phyloP scores from a whole-genome alignment of 2,888 invertebrate genomes.

The Latrodectus elegans region DNA sequence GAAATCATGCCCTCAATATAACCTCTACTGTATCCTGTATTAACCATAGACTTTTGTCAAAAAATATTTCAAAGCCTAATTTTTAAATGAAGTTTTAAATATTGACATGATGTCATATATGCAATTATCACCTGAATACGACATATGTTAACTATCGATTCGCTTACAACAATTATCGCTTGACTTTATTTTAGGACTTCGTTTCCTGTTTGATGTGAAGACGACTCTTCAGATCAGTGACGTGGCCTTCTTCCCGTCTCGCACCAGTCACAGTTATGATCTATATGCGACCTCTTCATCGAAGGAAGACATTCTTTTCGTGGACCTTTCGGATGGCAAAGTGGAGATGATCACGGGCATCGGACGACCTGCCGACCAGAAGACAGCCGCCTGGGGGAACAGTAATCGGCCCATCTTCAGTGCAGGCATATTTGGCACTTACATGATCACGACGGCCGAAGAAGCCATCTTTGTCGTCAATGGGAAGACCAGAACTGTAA shows the following conservation, averaged over 20 bases:
- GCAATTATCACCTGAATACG: too few species aligned
- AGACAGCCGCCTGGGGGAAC: conserved; percentile 78
- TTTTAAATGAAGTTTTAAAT: too few species aligned
- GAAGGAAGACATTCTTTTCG: conserved; percentile 83
- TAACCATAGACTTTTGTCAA: too few species aligned
- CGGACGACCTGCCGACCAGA: conserved; percentile 74
- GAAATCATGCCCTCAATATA: too few species aligned
- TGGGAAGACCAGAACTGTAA: conserved; percentile 82
- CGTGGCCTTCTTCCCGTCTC: conserved; percentile 83
- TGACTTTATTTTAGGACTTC: conserved; percentile 77
- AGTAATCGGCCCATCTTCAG: conserved; percentile 77
- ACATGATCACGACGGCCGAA: conserved; percentile 83
- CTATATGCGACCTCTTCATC: conserved; percentile 83
- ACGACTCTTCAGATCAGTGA: conserved; percentile 84
- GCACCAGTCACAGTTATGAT: conserved; percentile 83
- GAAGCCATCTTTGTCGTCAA: conserved; percentile 84
- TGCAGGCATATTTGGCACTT: conserved; percentile 83
- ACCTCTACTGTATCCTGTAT: too few species aligned
- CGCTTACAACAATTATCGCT: too few species aligned
- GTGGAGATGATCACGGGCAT: conserved; percentile 86
- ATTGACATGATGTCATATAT: too few species aligned
- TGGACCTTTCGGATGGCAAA: conserved; percentile 83
- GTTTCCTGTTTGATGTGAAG: conserved; percentile 84
- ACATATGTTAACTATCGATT: too few species aligned
- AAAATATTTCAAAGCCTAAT: too few species aligned